Conservation (phyloP, 2,797 vertebrate species). For the Chelmon rostratus region DNA sequence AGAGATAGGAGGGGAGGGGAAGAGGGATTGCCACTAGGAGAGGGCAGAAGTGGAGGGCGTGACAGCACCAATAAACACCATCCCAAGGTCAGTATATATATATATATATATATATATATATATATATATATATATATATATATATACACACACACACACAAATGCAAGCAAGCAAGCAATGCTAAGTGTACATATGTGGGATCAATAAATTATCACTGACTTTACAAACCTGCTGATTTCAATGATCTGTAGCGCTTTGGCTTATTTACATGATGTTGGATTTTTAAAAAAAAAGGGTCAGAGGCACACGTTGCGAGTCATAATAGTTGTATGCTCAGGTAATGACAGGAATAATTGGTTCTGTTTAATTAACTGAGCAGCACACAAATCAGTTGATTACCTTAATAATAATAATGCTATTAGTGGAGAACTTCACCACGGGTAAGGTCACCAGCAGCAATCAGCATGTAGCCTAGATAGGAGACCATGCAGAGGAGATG, state of each 20-base stretch:
- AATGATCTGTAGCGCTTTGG: background rate
- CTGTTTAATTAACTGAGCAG: conserved; percentile 40
- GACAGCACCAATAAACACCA: too few species aligned
- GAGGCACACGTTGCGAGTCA: background rate
- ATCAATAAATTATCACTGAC: conserved; percentile 18
- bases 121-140: too few species aligned
- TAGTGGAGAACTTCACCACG: conserved; percentile 13
- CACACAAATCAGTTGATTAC: background rate
- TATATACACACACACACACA: too few species aligned
- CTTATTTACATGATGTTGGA: background rate
- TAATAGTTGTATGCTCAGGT: background rate
- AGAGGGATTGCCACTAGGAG: too few species aligned
- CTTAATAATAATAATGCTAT: conserved; percentile 18
- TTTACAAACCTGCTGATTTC: background rate
- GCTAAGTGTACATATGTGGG: background rate
- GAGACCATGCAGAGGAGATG: conserved; percentile 12
- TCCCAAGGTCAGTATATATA: too few species aligned
- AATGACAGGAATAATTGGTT: conserved; percentile 11
- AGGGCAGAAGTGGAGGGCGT: too few species aligned
- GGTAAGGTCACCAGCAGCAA: conserved; percentile 36
- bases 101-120: too few species aligned
- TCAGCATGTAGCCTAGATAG: conserved; percentile 24
- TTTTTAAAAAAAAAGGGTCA: conserved; percentile 17
- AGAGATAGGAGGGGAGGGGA: too few species aligned
- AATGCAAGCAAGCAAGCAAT: background rate